A percentile compares a stretch with the other conserved stretches of the same genome.
Conservation (phyloP, 2,888 invertebrate genomes). For the Nomada hirtipes region DNA sequence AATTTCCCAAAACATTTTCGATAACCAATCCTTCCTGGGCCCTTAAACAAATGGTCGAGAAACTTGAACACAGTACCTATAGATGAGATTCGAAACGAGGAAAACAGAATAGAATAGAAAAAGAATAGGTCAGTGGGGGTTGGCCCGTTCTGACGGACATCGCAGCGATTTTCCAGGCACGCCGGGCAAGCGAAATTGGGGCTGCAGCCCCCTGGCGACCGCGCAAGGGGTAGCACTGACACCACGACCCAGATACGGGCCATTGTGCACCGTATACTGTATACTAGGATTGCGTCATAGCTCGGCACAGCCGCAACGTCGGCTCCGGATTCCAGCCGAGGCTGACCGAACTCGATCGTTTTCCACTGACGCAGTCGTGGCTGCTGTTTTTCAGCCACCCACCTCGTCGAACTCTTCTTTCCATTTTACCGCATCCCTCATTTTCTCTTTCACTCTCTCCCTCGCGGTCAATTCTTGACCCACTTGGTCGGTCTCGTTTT, state of each 20-base stretch:
- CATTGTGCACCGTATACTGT: constrained; percentile 77
- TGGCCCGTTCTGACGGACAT: constrained; percentile 57
- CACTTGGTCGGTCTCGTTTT: constrained; percentile 15
- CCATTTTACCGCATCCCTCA: neutral
- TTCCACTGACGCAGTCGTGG: constrained; percentile 57
- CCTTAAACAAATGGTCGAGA: neutral
- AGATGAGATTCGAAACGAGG: neutral
- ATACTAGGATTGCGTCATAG: constrained; percentile 79
- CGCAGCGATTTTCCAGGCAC: constrained; percentile 66
- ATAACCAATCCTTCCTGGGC: no score
- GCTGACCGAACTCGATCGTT: constrained; percentile 44
- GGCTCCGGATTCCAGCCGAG: constrained; percentile 60
- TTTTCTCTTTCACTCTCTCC: constrained; percentile 14
- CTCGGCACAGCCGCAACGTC: constrained; percentile 71
- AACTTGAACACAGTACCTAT: neutral
- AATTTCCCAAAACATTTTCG: no score
- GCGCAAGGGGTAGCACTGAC: constrained; percentile 74
- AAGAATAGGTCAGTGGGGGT: constrained; percentile 14
- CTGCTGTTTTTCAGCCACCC: constrained; percentile 49
- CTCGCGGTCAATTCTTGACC: constrained; percentile 50
- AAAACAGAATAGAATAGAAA: neutral
- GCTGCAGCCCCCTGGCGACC: constrained; percentile 63
- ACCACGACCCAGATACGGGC: constrained; percentile 81
- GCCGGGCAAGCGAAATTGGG: constrained; percentile 65
- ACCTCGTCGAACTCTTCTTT: neutral